Percentiles rank a stretch among this genome's conserved stretches.
These are phyloP conservation scores for Leptinotarsa defecta DNA, from an alignment of 1,140 invertebrate genomes.

Conservation along the genomic window DNA sequence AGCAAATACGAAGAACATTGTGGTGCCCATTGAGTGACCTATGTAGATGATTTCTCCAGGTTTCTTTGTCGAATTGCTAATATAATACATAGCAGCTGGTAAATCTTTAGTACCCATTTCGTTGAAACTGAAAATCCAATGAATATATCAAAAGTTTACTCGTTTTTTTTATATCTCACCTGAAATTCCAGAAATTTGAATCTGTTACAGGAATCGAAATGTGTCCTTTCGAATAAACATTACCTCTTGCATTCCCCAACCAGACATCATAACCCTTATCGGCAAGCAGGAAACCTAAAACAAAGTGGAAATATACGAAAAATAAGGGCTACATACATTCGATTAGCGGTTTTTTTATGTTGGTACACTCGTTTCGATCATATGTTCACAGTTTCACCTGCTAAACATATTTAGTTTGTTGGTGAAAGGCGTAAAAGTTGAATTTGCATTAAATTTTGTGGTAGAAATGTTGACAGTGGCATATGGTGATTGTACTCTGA, in stretches of 20 bases:
- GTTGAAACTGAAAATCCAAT: slow-evolving; percentile 53
- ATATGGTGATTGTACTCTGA: too few relatives aligned
- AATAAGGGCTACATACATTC: neutral
- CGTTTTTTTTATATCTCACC: slow-evolving; percentile 25
- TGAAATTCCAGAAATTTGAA: slow-evolving; percentile 74
- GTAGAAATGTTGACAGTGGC: too few relatives aligned
- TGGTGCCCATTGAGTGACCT: slow-evolving; percentile 70
- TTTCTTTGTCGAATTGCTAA: slow-evolving; percentile 43
- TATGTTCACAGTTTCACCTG: too few relatives aligned
- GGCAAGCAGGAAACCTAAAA: slow-evolving; percentile 66
- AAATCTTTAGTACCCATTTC: slow-evolving; percentile 73
- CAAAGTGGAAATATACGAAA: neutral
- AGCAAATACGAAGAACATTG: slow-evolving; percentile 60
- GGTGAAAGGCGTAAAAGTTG: too few relatives aligned
- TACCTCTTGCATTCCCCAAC: slow-evolving; percentile 73
- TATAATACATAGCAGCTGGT: slow-evolving; percentile 70
- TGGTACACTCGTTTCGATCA: too few relatives aligned
- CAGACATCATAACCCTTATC: slow-evolving; percentile 79
- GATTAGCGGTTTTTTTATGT: too few relatives aligned
- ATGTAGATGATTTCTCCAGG: slow-evolving; percentile 64
- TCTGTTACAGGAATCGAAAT: slow-evolving; percentile 51
- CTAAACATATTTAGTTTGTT: too few relatives aligned
- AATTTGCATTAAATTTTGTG: too few relatives aligned
- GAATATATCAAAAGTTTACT: neutral
- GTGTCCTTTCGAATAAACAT: slow-evolving; percentile 64